Conservation (phyloP, 1,140 invertebrate genomes). For the Cyrtorhinus lividipennis region DNA sequence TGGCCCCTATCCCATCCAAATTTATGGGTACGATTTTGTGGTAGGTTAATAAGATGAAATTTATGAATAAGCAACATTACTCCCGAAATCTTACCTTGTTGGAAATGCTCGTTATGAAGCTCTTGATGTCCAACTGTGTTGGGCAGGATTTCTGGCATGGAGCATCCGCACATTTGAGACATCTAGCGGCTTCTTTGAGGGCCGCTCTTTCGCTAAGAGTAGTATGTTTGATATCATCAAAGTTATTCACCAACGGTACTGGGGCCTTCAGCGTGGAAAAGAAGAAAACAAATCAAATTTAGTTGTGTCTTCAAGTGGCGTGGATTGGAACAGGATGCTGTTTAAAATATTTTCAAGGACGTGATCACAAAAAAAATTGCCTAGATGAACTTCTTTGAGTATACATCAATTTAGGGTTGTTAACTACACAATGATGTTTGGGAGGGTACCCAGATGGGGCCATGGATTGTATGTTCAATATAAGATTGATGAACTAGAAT, state of each 20-base stretch:
- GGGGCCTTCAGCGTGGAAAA: constrained; percentile 39
- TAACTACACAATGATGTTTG: background rate
- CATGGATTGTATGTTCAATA: too few species aligned
- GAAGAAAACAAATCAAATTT: background rate
- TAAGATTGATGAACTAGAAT: too few species aligned
- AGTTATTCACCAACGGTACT: constrained; percentile 67
- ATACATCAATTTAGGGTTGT: background rate
- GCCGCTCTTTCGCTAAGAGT: constrained; percentile 90
- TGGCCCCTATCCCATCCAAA: too few species aligned
- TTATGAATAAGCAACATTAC: too few species aligned
- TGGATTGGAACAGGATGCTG: too few species aligned
- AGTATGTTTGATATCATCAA: constrained; percentile 94
- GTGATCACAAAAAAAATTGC: background rate
- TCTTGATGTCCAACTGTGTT: constrained; percentile 92
- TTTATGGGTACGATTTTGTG: too few species aligned
- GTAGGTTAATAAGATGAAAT: too few species aligned
- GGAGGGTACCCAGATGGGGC: too few species aligned
- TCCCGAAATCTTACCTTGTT: constrained; percentile 83
- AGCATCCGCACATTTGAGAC: constrained; percentile 94
- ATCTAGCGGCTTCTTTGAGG: constrained; percentile 75
- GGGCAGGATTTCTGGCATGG: constrained; percentile 98
- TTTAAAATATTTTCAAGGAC: background rate
- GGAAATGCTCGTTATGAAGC: constrained; percentile 90
- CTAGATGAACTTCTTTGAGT: background rate
- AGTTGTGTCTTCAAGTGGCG: too few species aligned